Evolutionary conservation across 92 coral and sea anemone species (phyloP), one percentile per base, ranked within the genome.

Genomic region (Parazoanthus swiftii): DNA sequence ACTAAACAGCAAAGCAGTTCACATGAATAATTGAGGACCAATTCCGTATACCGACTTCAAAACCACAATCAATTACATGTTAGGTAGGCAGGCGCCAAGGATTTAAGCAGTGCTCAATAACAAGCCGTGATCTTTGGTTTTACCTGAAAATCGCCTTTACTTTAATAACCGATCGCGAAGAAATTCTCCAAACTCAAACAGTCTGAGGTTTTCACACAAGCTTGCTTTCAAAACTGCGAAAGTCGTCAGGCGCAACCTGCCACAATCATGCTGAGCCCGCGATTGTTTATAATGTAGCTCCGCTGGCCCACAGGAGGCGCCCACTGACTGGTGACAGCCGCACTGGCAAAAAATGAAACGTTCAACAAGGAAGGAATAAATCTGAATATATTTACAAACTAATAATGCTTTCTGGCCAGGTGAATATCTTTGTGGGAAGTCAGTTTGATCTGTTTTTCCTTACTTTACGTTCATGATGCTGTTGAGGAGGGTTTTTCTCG

Each of bases 341-440:
- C 43, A 18, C 80, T 85, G 89, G 80, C 87, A 87, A 91, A 92
- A 93, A 78, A 94, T 94, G 97, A 93, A 90, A 87, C 92, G 85
- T 80, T 76, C 79, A 90, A 68, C 79, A 77, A 88, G 81, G 77
- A 77, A 88, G 59, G 93, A 89, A 92, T 91, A 84, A 90, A 91
- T 90, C 88, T 91, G 94, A 94, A 94, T 94, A 93, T 89, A 94
- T 94, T 94, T 93, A 91, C 94, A 93, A 92, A 90, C 90, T 94
- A 94, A 94, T 93, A 93, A 89, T 93, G 94, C 92, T 88, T 85
- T 90, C 89, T 91, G 94, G 94, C 96, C 98, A 95, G 98, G 98
- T 95, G 98, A 95, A 90, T 72, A 84, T 81, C 86, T 71, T 91
- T 91, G 92, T 89, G 92, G 90, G 90, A 91, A 89, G 89, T 85